A percentile compares a stretch with the other conserved stretches of the same genome.
These are phyloP conservation scores for Chauna torquata DNA, from an alignment of 2,113 vertebrate genomes.

Conservation along the genomic window DNA sequence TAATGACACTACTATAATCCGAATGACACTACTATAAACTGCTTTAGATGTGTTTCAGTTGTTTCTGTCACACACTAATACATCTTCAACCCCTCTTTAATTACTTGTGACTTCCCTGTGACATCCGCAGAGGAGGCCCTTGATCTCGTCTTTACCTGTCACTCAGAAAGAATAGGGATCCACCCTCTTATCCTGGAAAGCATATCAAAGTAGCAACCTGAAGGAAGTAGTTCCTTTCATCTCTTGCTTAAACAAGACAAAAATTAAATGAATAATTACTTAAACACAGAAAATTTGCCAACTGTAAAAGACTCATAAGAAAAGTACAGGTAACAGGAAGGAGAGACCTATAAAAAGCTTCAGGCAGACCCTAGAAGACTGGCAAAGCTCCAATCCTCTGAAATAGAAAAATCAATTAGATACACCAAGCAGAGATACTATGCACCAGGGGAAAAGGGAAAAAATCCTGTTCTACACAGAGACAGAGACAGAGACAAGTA, in stretches of 20 bases:
- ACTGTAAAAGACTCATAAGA: not conserved
- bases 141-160: not conserved
- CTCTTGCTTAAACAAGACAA: conserved; percentile 6
- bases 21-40: not conserved
- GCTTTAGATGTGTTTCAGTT: not conserved
- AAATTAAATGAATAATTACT: conserved; percentile 37
- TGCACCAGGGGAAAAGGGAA: not conserved
- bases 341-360: conserved; percentile 46
- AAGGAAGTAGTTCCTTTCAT: conserved; percentile 4
- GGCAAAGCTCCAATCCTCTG: conserved; percentile 42
- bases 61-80: not conserved
- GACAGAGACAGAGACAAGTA: not conserved
- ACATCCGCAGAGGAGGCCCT: not conserved
- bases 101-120: not conserved
- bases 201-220: not conserved
- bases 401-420: conserved; percentile 63
- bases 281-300: not conserved
- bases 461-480: not conserved
- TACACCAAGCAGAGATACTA: not conserved
- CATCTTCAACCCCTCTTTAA: not conserved
- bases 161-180: not conserved
- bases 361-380: conserved; percentile 1
- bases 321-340: not conserved
- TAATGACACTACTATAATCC: not conserved
- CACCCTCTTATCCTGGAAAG: not conserved